Percentiles rank a stretch among this genome's conserved stretches.
Conservation (phyloP, 1,140 invertebrate species). For the Platyura marginata region DNA sequence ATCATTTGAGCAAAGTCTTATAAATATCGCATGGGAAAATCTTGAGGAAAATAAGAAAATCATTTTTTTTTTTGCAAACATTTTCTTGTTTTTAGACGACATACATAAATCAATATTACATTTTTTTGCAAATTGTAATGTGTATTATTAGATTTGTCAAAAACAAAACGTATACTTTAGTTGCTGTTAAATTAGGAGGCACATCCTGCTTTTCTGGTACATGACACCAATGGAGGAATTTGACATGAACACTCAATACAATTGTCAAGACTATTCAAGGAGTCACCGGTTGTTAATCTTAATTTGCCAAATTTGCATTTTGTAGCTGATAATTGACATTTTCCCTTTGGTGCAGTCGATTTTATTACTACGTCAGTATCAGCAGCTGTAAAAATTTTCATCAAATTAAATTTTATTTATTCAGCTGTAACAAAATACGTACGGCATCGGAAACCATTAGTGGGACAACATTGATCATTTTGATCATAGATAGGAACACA, state of each 20-base stretch:
- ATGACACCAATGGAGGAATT: background rate
- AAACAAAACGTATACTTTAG: too few species aligned
- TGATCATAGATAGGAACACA: conserved; percentile 29
- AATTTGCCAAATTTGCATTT: conserved; percentile 2
- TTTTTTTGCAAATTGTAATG: too few species aligned
- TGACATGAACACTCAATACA: conserved; percentile 2
- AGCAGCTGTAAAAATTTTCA: background rate
- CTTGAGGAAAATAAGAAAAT: too few species aligned
- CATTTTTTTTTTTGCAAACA: too few species aligned
- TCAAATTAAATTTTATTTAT: background rate
- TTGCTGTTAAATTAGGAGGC: too few species aligned
- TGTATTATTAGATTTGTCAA: too few species aligned
- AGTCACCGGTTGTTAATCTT: background rate
- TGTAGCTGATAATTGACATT: background rate
- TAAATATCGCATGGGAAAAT: too few species aligned
- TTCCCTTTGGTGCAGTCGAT: background rate
- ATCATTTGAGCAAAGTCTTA: too few species aligned
- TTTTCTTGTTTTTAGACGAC: too few species aligned
- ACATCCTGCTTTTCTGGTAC: background rate
- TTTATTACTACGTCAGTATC: background rate
- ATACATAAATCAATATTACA: too few species aligned
- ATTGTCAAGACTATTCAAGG: background rate
- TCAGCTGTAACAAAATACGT: conserved; percentile 15
- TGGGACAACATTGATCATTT: conserved; percentile 25
- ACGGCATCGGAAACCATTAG: conserved; percentile 30